Percentiles rank a stretch among this genome's conserved stretches.
Evolutionary conservation across 2,797 vertebrate species (phyloP).

Genomic region (Acestrorhynchus altus): DNA sequence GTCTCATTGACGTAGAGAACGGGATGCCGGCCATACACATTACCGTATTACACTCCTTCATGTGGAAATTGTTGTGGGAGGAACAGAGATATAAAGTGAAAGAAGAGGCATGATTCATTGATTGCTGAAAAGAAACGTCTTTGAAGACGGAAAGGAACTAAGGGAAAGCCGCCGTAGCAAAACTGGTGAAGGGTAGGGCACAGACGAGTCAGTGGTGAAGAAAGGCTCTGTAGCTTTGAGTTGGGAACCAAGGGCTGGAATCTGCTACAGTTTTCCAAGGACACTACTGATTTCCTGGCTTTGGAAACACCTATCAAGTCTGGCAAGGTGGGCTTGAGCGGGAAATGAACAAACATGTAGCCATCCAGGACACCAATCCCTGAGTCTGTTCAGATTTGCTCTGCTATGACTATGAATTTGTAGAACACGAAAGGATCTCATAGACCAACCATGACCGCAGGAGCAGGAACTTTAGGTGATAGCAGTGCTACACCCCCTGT

Average conservation of each 20-base stretch:
- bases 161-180: conserved; percentile 23
- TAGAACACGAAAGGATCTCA: too few species aligned
- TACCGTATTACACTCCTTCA: conserved; percentile 19
- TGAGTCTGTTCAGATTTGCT: too few species aligned
- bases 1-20: conserved; percentile 18
- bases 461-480: too few species aligned
- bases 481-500: too few species aligned
- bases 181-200: conserved; percentile 3
- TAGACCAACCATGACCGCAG: too few species aligned
- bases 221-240: not conserved
- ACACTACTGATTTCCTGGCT: too few species aligned
- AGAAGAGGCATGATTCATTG: not conserved
- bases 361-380: too few species aligned
- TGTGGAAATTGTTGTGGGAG: conserved; percentile 9
- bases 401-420: too few species aligned
- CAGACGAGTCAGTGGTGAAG: conserved; percentile 41
- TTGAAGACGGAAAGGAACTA: conserved; percentile 6
- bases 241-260: not conserved
- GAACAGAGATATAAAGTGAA: not conserved
- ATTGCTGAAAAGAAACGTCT: conserved; percentile 11
- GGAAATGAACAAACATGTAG: too few species aligned
- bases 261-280: too few species aligned
- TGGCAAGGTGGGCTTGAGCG: too few species aligned
- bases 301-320: too few species aligned
- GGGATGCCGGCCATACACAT: not conserved